Base-by-base conservation (phyloP, 1,140 invertebrate genomes). In the Drosophila ambigua region DNA sequence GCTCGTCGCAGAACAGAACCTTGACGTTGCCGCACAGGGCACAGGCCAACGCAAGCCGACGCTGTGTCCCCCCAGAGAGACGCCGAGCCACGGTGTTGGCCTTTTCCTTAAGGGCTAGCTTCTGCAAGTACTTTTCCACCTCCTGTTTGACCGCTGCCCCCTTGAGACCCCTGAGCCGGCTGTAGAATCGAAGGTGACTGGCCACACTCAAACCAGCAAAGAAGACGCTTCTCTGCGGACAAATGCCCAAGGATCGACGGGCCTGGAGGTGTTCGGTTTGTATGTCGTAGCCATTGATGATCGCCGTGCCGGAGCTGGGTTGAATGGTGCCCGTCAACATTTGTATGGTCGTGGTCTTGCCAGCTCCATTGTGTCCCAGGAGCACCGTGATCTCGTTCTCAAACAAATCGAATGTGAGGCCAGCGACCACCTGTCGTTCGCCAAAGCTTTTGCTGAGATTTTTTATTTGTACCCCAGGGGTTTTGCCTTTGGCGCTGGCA, bases 181-280 rank as follows among this genome's bases (percentile, higher is more conserved):
- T 95, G 92, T 97, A 98, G 92, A 98, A 98, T 66, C 95, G 93
- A 4, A 99, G 93, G 92, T 99, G 98, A 92, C 99, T 96, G 16
- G 93, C 93, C 0, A 99, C 97, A 9, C 96, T 98, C 26, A 99
- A 93, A 72, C 96, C 95, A 59, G 97, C 95, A 91, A 99, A 98
- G 1, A 99, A 93, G 67, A 98, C 96, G 92, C 99, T 97, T 87
- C 98, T 97, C 92, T 99, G 98, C 2, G 98, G 98, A 92, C 98
- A 99, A 5, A 98, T 92, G 2, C 97, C 97, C 2, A 98, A 92
- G 59, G 94, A 95, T 9, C 92, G 90, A n/a, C 96, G 93, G 1
- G 96, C 95, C 73, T 83, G 77, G 5, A 85, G 83, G 66, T 93
- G 93, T 50, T 95, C 91, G 2, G 87, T 93, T n/a, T 92, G 85